Evolutionary conservation across 2,888 invertebrate genomes (phyloP).

Genomic region (Pedicia rivosa): DNA sequence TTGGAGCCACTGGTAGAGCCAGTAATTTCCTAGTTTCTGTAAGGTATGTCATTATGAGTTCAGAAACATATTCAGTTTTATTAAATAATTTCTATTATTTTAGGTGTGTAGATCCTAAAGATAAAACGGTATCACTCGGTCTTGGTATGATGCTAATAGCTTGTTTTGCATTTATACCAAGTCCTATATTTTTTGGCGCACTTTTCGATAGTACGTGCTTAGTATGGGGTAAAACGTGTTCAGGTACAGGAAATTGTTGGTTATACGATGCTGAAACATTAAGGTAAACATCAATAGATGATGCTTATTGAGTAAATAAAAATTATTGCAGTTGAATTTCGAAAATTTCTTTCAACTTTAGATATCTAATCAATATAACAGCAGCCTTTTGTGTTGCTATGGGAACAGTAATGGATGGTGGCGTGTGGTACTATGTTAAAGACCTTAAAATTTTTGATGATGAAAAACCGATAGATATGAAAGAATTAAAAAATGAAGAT

Average conservation of each 20-base stretch:
- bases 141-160: slow-evolving; percentile 51
- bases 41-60: no score
- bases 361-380: slow-evolving; percentile 46
- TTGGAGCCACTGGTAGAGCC: slow-evolving; percentile 42
- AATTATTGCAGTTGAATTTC: no score
- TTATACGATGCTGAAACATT: slow-evolving; percentile 49
- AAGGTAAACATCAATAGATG: no score
- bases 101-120: slow-evolving; percentile 55
- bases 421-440: slow-evolving; percentile 53
- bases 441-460: slow-evolving; percentile 52
- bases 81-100: no score
- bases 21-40: slow-evolving; percentile 45
- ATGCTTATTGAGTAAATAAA: no score
- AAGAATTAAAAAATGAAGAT: slow-evolving; percentile 23
- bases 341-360: no score
- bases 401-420: slow-evolving; percentile 46
- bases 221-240: slow-evolving; percentile 58
- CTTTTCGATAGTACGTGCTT: slow-evolving; percentile 45
- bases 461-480: slow-evolving; percentile 31
- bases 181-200: slow-evolving; percentile 59
- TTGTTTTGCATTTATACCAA: slow-evolving; percentile 55
- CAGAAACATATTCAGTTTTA: no score
- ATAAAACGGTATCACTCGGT: slow-evolving; percentile 56
- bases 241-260: slow-evolving; percentile 57
- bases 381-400: slow-evolving; percentile 46